phyloP scores from a whole-genome alignment of 2,888 invertebrate species.

The Zaprionus lineosus region DNA sequence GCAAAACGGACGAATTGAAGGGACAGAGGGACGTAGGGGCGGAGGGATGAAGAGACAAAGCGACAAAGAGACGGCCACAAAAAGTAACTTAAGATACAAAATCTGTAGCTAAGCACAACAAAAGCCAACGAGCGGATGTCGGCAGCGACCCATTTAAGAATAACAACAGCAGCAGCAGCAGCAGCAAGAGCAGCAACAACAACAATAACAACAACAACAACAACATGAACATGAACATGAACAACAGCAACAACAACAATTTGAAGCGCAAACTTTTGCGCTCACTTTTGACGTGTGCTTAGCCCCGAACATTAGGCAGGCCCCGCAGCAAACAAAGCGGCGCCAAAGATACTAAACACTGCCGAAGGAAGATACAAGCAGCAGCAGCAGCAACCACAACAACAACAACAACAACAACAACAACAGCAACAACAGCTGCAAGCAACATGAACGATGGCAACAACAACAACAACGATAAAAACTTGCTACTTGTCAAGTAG shows the following conservation, averaged over 20 bases:
- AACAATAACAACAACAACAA: background rate
- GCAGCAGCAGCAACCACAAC: background rate
- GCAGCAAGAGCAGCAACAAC: conserved; percentile 15
- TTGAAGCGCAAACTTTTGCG: conserved; percentile 64
- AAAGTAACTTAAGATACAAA: conserved; percentile 66
- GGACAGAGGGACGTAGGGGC: background rate
- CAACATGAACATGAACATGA: conserved; percentile 4
- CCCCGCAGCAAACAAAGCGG: conserved; percentile 50
- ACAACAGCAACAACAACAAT: conserved; percentile 34
- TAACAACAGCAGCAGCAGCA: conserved; percentile 25
- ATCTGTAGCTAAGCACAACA: conserved; percentile 46
- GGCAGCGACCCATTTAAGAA: conserved; percentile 38
- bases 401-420: background rate
- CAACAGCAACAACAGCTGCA: conserved; percentile 7
- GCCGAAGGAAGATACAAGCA: conserved; percentile 22
- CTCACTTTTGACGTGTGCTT: conserved; percentile 74
- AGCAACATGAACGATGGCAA: background rate
- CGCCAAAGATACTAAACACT: conserved; percentile 44
- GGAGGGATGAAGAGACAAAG: conserved; percentile 12
- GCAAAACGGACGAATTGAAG: background rate
- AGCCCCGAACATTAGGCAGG: conserved; percentile 49
- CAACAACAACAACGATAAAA: background rate
- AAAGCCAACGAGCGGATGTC: conserved; percentile 54
- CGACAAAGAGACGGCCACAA: conserved; percentile 38
- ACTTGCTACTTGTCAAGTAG: background rate